These are phyloP conservation scores for Hippasteria phrygiana DNA, from an alignment of 53 echinoderm and acorn worm genomes.

Conservation along the genomic window DNA sequence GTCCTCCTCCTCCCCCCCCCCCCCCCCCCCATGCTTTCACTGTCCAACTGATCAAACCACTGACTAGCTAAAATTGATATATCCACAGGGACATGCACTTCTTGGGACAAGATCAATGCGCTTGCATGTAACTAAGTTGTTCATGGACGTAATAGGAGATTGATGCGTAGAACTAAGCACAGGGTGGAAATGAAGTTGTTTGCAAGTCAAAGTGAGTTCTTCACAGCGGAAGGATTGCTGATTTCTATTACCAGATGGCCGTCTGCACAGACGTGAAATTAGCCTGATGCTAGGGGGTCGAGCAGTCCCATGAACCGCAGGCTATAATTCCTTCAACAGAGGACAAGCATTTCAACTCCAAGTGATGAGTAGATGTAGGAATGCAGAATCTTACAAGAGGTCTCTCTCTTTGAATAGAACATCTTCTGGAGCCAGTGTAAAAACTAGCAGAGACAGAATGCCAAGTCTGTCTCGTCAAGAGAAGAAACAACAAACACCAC, in stretches of 20 bases:
- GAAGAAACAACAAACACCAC: not conserved
- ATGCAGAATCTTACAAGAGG: too few species aligned
- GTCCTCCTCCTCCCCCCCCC: too few species aligned
- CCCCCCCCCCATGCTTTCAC: not conserved
- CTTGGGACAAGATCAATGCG: not conserved
- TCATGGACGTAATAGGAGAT: not conserved
- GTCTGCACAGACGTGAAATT: not conserved
- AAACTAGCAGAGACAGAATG: not conserved
- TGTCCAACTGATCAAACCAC: not conserved
- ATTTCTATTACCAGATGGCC: not conserved
- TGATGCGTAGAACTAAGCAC: not conserved
- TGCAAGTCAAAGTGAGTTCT: not conserved
- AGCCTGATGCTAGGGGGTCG: not conserved
- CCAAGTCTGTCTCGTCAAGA: not conserved
- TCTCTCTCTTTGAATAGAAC: too few species aligned
- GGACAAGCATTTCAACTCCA: too few species aligned
- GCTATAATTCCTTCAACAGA: too few species aligned
- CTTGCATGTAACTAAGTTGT: not conserved
- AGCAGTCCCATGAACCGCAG: not conserved
- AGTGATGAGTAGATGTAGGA: too few species aligned
- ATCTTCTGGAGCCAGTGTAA: too few species aligned
- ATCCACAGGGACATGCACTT: not conserved
- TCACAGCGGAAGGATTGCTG: not conserved
- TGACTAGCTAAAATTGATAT: not conserved
- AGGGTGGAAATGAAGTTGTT: not conserved